These are phyloP conservation scores for Rhingia campestris DNA, from an alignment of 2,888 invertebrate genomes.

Conservation along the genomic window DNA sequence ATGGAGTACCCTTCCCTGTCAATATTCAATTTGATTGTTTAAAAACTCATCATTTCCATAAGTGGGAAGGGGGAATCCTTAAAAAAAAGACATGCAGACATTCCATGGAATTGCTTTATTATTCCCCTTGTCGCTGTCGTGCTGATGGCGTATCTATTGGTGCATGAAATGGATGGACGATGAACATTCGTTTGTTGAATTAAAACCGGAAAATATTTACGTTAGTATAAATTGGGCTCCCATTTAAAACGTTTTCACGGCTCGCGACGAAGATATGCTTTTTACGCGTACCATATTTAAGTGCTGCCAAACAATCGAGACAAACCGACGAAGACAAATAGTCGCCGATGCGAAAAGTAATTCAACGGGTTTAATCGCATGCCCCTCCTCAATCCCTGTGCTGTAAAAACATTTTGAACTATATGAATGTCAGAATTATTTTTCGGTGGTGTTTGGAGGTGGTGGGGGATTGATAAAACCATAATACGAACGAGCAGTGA, in stretches of 20 bases:
- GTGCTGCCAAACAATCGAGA: constrained; percentile 11
- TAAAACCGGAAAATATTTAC: constrained; percentile 72
- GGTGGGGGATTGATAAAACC: constrained; percentile 18
- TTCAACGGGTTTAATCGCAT: not conserved
- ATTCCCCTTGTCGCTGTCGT: constrained; percentile 13
- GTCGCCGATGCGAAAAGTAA: constrained; percentile 17
- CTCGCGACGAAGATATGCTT: constrained; percentile 30
- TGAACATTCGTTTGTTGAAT: constrained; percentile 60
- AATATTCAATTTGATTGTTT: constrained; percentile 59
- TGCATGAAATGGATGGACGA: constrained; percentile 50
- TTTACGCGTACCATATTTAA: not conserved
- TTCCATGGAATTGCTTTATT: not conserved
- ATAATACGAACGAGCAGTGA: not conserved
- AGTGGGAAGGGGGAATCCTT: constrained; percentile 32
- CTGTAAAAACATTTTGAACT: not conserved
- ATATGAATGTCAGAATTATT: constrained; percentile 39
- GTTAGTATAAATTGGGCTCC: constrained; percentile 59
- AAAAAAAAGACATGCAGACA: constrained; percentile 32
- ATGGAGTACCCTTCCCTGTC: constrained; percentile 37
- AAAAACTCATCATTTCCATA: constrained; percentile 52
- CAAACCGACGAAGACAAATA: constrained; percentile 35
- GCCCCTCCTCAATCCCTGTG: not conserved
- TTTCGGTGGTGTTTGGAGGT: not conserved
- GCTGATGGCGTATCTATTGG: constrained; percentile 52
- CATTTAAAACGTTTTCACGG: constrained; percentile 57